Evolutionary conservation across 2,888 invertebrate species (phyloP).

Genomic region (Capitulum mitella): DNA sequence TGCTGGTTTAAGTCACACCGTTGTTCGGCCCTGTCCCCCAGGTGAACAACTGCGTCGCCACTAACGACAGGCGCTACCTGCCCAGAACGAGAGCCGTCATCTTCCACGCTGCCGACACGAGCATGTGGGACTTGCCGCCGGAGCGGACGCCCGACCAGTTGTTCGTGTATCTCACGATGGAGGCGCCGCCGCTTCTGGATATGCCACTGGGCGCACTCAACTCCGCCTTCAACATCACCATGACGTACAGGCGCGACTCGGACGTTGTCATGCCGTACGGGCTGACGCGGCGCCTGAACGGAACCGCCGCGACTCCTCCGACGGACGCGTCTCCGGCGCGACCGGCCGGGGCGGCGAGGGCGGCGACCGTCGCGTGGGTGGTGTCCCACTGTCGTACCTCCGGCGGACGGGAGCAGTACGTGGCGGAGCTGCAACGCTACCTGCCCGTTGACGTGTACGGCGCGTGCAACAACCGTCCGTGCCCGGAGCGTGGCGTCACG

Average conservation of each 20-base stretch:
- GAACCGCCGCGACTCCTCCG: no score
- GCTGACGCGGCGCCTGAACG: no score
- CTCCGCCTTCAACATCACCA: slow-evolving; percentile 31
- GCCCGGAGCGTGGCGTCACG: not conserved
- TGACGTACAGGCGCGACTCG: slow-evolving; percentile 31
- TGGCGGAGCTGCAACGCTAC: not conserved
- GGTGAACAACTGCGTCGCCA: not conserved
- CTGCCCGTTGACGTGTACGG: not conserved
- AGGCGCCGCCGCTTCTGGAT: slow-evolving; percentile 32
- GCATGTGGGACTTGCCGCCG: slow-evolving; percentile 30
- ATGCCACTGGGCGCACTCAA: slow-evolving; percentile 8
- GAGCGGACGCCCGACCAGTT: slow-evolving; percentile 30
- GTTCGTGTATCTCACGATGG: slow-evolving; percentile 36
- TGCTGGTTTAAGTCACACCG: no score
- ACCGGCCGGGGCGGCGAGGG: not conserved
- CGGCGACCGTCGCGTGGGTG: not conserved
- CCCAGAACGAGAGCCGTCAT: slow-evolving; percentile 35
- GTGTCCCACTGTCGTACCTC: not conserved
- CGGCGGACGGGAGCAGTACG: not conserved
- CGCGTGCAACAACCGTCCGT: not conserved
- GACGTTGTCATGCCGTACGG: slow-evolving; percentile 30
- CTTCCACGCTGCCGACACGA: slow-evolving; percentile 34
- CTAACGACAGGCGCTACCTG: slow-evolving; percentile 31
- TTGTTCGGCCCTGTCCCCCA: not conserved
- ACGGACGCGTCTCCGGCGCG: not conserved